Evolutionary conservation across 2,888 invertebrate genomes (phyloP), one percentile per base, ranked within the genome.

Genomic region (Drosophila conformis): DNA sequence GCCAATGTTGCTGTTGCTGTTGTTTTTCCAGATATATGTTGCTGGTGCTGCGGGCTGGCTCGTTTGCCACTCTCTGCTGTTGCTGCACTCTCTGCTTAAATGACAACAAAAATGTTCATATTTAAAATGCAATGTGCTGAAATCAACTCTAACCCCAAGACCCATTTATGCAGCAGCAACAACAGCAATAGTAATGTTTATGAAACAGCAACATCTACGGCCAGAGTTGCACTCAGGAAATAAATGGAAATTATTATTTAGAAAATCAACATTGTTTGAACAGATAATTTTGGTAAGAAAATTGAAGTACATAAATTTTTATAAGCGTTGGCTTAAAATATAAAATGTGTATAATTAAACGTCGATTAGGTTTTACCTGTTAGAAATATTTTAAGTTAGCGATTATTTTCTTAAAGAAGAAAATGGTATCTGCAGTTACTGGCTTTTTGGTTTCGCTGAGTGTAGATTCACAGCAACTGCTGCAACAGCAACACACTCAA

Each of bases 71-170:
- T 57, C 57, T 56, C 40, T 40, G 27, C 38, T 18, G 13, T 21
- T 57, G 29, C 13, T 49, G 36, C 54, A 31, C 31, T 31, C 31
- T 31, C 11, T 33, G 33, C 33, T 33, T 57, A 66, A 66, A 75
- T 73, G 68, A 65, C 73, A 73, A 62, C 56, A 74, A 75, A 73
- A 76, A 73, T 78, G 73, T 73, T 76, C 81, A 77, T 79, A 82
- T 82, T 81, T 83, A 72, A 75, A 83, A 83, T 79, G 77, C 79
- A 81, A 65, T 77, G 57, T 73, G 69, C 76, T 57, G 60, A 56
- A 70, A 75, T 78, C 83, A 83, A 82, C 89, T 83, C 83, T 85
- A 85, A 83, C 87, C 89, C 87, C 76, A 85, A 85, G 75, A 83
- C 85, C 73, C 85, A 73, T 83, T 87, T 87, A 71, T 57, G 68